Percentiles rank a stretch among this genome's conserved stretches.
These are phyloP conservation scores for Microchirus variegatus DNA, from an alignment of 2,797 vertebrate genomes.

Conservation along the genomic window DNA sequence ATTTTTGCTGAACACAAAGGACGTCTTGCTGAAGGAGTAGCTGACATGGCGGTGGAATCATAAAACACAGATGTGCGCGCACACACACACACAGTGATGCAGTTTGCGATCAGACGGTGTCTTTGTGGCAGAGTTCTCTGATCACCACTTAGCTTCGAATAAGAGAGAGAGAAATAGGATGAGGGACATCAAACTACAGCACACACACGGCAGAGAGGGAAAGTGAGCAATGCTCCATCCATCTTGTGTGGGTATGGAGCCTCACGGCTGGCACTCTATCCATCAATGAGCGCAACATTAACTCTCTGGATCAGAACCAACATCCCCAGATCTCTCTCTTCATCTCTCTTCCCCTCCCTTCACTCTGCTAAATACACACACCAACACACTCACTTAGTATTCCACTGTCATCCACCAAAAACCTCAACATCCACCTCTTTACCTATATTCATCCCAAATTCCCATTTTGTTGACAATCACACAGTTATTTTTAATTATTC, in stretches of 20 bases:
- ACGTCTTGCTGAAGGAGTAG: not conserved
- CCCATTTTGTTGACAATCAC: conserved; percentile 14
- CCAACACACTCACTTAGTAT: conserved; percentile 66
- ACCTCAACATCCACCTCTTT: conserved; percentile 52
- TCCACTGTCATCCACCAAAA: conserved; percentile 57
- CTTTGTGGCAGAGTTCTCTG: conserved; percentile 54
- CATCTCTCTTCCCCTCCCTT: conserved; percentile 69
- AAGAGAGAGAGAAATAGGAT: conserved; percentile 44
- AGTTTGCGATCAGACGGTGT: conserved; percentile 51
- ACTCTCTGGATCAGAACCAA: conserved; percentile 97
- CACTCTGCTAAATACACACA: conserved; percentile 71
- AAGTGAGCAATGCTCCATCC: conserved; percentile 86
- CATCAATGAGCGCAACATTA: conserved; percentile 98
- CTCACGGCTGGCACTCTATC: conserved; percentile 93
- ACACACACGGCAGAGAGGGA: conserved; percentile 63
- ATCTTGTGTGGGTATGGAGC: conserved; percentile 94
- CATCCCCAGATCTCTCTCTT: conserved; percentile 73
- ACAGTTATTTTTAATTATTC: conserved; percentile 16
- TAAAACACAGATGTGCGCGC: conserved; percentile 6
- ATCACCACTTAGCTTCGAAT: conserved; percentile 57
- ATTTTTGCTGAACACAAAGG: conserved; percentile 4
- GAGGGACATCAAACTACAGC: conserved; percentile 58
- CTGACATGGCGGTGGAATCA: conserved; percentile 1
- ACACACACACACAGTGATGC: conserved; percentile 46
- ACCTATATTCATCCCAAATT: conserved; percentile 38